phyloP scores from a whole-genome alignment of 1,140 invertebrate genomes.

The Goniozus legneri region DNA sequence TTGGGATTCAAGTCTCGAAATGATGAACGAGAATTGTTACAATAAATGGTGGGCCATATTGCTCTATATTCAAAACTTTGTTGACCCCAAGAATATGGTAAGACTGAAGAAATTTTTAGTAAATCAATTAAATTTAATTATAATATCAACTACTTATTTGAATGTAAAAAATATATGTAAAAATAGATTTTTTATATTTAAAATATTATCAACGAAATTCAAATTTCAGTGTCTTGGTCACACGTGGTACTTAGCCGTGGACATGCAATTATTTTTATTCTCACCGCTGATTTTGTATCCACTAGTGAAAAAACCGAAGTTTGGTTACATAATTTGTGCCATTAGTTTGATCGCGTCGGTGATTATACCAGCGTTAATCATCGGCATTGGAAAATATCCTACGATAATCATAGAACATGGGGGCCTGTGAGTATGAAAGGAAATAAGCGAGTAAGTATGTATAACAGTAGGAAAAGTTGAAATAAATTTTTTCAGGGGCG shows the following conservation, averaged over 20 bases:
- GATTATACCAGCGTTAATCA: conserved; percentile 8
- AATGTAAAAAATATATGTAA: not conserved
- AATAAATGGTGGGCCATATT: conserved; percentile 60
- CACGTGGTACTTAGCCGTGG: conserved; percentile 47
- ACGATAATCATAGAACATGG: no score
- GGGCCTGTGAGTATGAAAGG: not conserved
- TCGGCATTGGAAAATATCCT: conserved; percentile 9
- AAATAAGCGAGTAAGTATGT: not conserved
- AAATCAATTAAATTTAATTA: conserved; percentile 3
- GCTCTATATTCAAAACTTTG: conserved; percentile 61
- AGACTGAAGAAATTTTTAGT: conserved; percentile 18
- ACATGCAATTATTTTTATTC: conserved; percentile 45
- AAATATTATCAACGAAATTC: not conserved
- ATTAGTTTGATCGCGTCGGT: conserved; percentile 11
- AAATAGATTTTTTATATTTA: conserved; percentile 3
- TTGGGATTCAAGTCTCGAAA: conserved; percentile 34
- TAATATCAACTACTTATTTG: not conserved
- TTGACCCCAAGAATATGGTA: conserved; percentile 38
- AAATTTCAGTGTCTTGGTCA: conserved; percentile 39
- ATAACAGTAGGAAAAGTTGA: no score
- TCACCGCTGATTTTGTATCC: conserved; percentile 43
- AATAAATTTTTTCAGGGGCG: no score
- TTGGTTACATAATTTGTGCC: conserved; percentile 18
- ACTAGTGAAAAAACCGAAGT: conserved; percentile 25
- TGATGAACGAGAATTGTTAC: conserved; percentile 37